Conservation (phyloP, 2,113 vertebrate genomes). For the Ptilonorhynchus violaceus region DNA sequence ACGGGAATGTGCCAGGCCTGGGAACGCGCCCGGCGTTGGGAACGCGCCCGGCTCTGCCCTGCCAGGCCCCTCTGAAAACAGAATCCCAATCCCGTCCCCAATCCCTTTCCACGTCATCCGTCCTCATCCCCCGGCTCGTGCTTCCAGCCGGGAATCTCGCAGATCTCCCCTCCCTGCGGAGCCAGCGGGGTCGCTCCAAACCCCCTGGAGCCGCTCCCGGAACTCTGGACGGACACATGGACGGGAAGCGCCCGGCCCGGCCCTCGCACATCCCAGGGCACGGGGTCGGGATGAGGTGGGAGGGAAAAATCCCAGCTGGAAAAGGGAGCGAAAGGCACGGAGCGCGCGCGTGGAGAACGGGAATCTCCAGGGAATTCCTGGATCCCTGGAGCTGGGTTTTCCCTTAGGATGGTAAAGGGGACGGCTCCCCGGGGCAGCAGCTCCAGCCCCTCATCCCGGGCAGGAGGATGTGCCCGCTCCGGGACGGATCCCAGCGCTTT, state of each 20-base stretch:
- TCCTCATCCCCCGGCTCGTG: background rate
- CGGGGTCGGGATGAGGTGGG: background rate
- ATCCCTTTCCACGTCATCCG: background rate
- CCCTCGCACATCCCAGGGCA: background rate
- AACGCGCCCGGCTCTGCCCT: background rate
- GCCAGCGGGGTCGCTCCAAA: no score
- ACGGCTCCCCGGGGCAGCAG: background rate
- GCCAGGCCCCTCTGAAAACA: background rate
- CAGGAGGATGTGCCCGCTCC: background rate
- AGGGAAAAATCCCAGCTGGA: background rate
- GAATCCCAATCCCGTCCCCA: background rate
- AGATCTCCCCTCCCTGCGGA: background rate
- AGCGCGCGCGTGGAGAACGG: fast-evolving
- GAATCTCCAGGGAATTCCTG: background rate
- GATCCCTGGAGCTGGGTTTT: background rate
- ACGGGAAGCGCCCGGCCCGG: fast-evolving
- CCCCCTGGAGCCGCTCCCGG: background rate
- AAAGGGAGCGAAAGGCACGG: background rate
- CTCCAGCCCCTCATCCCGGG: background rate
- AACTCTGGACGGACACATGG: background rate
- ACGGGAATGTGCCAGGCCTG: no score
- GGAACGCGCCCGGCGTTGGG: no score
- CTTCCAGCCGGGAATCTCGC: background rate
- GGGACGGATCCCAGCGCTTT: background rate
- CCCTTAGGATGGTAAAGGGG: fast-evolving